Percentiles rank a stretch among this genome's conserved stretches.
Evolutionary conservation across 2,888 invertebrate species (phyloP).

Genomic region (Hoplodrina ambigua): DNA sequence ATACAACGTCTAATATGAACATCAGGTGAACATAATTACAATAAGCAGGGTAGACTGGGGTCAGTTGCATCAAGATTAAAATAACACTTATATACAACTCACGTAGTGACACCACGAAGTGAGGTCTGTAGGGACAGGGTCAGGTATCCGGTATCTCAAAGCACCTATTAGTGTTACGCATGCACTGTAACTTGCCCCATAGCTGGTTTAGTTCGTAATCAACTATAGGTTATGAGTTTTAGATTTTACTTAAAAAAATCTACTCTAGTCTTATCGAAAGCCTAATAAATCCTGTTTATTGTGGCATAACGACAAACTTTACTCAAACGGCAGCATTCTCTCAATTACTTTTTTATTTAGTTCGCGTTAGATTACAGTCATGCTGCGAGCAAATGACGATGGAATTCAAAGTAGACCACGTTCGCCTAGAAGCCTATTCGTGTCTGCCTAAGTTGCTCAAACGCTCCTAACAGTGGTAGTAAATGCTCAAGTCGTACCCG

Average conservation of each 20-base stretch:
- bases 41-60: constrained; percentile 18
- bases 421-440: constrained; percentile 2
- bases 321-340: neutral
- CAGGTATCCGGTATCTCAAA: constrained; percentile 19
- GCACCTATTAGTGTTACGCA: constrained; percentile 22
- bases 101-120: neutral
- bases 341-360: constrained; percentile 11
- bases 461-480: constrained; percentile 21
- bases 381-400: constrained; percentile 1
- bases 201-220: neutral
- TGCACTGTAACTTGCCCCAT: neutral
- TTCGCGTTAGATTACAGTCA: constrained; percentile 3
- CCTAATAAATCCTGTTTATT: neutral
- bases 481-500: constrained; percentile 24
- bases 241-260: neutral
- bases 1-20: constrained; percentile 3
- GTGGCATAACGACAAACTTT: neutral
- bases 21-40: constrained; percentile 8
- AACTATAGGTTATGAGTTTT: constrained; percentile 1
- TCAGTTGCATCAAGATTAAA: constrained; percentile 16
- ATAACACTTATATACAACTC: constrained; percentile 35
- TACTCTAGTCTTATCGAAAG: neutral
- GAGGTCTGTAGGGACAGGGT: constrained; percentile 16
- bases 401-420: constrained; percentile 24
- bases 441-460: constrained; percentile 7